Conservation (phyloP, 1,140 invertebrate genomes). For the Lordiphosa mommai region DNA sequence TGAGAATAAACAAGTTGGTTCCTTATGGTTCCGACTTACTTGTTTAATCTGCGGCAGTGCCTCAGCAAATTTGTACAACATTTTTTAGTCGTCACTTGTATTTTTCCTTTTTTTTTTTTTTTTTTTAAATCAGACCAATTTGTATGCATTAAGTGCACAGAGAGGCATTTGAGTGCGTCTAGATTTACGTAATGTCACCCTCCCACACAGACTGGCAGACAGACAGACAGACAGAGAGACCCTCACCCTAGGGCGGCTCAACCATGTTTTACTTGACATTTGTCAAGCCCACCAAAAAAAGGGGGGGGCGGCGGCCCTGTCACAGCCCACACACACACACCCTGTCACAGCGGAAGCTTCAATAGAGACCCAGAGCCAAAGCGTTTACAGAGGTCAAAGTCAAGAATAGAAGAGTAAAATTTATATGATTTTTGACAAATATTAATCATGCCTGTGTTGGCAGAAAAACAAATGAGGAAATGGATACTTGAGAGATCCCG, state of each 20-base stretch:
- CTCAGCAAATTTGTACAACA: conserved; percentile 44
- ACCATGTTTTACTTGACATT: conserved; percentile 6
- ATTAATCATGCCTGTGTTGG: conserved; percentile 44
- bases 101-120: background rate
- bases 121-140: conserved; percentile 64
- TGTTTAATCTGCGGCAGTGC: conserved; percentile 47
- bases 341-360: conserved; percentile 48
- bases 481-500: conserved; percentile 44
- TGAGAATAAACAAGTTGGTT: conserved; percentile 38
- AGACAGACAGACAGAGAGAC: conserved; percentile 13
- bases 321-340: conserved; percentile 17
- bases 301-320: background rate
- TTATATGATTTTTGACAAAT: conserved; percentile 37
- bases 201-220: conserved; percentile 23
- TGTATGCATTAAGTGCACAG: conserved; percentile 73
- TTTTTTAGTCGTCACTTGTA: conserved; percentile 31
- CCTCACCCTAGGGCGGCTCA: background rate
- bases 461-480: conserved; percentile 44
- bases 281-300: background rate
- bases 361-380: conserved; percentile 33
- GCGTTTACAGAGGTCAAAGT: conserved; percentile 61
- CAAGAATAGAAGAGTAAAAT: conserved; percentile 42
- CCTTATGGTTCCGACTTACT: conserved; percentile 10
- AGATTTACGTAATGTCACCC: conserved; percentile 69
- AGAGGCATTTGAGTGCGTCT: conserved; percentile 38